Conservation (phyloP, 92 coral and sea anemone species). For the Pocillopora grandis region DNA sequence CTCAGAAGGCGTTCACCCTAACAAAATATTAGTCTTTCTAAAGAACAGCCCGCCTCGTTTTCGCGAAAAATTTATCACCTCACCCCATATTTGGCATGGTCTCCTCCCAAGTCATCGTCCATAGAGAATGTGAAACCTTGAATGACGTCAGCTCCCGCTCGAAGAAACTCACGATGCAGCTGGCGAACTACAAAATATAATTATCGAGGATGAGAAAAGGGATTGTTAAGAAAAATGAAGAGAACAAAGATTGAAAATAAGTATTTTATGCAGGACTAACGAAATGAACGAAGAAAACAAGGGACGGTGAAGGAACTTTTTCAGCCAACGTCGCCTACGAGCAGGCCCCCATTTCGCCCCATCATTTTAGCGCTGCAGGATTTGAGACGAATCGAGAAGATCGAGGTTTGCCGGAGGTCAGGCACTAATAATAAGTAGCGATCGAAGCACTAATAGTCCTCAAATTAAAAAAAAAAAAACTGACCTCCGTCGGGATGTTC, state of each 20-base stretch:
- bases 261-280: background rate
- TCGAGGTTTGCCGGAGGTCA: no score
- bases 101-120: slow-evolving; percentile 40
- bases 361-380: background rate
- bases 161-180: slow-evolving; percentile 67
- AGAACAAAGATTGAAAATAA: background rate
- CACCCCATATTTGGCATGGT: slow-evolving; percentile 34
- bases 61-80: background rate
- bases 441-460: background rate
- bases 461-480: background rate
- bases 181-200: slow-evolving; percentile 48
- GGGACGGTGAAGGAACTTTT: background rate
- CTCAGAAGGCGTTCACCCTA: background rate
- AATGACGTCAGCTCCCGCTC: slow-evolving; percentile 76
- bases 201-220: background rate
- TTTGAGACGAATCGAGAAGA: no score
- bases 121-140: slow-evolving; percentile 69
- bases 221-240: background rate
- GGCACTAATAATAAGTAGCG: background rate
- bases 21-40: background rate
- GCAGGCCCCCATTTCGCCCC: background rate
- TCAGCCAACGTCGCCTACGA: background rate
- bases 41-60: background rate
- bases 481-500: slow-evolving; percentile 83
- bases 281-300: background rate